phyloP scores from a whole-genome alignment of 2,113 vertebrate genomes.

The Caracal caracal region DNA sequence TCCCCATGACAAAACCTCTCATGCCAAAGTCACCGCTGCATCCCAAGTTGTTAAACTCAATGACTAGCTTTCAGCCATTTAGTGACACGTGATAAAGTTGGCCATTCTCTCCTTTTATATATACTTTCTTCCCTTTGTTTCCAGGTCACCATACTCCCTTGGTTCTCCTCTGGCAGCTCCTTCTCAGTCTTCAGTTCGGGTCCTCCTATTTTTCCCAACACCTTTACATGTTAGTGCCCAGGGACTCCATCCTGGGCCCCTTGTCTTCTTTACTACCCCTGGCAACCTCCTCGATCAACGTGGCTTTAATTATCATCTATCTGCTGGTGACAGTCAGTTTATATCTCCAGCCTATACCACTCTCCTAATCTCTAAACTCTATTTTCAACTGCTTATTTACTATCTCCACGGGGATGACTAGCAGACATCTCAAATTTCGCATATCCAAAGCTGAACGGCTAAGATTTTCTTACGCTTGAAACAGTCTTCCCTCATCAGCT shows the following conservation, averaged over 20 bases:
- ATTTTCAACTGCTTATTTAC: neutral
- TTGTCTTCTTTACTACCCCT: neutral
- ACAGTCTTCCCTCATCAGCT: neutral
- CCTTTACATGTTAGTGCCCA: neutral
- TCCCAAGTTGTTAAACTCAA: neutral
- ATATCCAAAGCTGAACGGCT: neutral
- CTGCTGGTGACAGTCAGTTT: neutral
- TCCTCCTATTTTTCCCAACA: neutral
- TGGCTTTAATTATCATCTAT: neutral
- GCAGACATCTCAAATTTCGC: neutral
- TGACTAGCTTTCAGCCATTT: neutral
- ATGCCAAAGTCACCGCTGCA: neutral
- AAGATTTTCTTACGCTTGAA: neutral
- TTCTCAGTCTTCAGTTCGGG: neutral
- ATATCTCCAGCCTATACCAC: neutral
- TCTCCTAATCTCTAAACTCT: neutral
- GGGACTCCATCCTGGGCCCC: neutral
- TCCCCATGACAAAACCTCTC: neutral
- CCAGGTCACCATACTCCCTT: neutral
- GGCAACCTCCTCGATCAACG: neutral
- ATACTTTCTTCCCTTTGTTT: neutral
- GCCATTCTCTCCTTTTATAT: neutral
- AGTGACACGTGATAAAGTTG: neutral
- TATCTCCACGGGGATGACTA: neutral
- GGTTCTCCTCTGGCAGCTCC: neutral